Evolutionary conservation across 2,888 invertebrate species (phyloP), one percentile per base, ranked within the genome.

Genomic region (Clepsis dumicolana): DNA sequence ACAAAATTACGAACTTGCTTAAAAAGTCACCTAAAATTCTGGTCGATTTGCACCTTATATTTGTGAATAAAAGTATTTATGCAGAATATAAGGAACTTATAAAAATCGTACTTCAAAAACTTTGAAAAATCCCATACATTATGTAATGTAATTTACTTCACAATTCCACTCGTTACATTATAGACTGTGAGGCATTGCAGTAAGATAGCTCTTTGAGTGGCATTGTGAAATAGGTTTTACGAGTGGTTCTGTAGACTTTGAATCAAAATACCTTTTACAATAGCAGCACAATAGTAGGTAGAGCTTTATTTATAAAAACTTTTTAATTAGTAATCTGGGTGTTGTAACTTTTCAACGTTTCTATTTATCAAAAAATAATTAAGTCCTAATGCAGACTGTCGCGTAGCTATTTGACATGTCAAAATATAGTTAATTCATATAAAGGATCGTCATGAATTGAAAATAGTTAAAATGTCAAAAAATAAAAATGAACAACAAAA

Each of bases 161-260:
- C 68, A 68, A 64, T 64, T 29, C 18, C 68, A 68, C 68, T 59
- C 14, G 21, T 48, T 24, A 16, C 50, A 57, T 12, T 52, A 59
- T 29, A 3, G 29, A 57, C 52, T 59, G 32, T 57, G 35, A 68
- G 59, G 57, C 63, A 53, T 68, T 64, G 64, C 41, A 59, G 52
- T 64, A 68, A 29, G 41, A 61, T 56, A 63, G 41, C 14, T 32
- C 25, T 59, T 64, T 27, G 52, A 27, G 68, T 68, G 68, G 52
- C 53, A 53, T 68, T 68, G 68, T 68, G 68, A 64, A 68, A 68
- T 68, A 59, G 56, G 52, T 63, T 67, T 5, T 18, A 52, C 61
- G 56, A 50, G 67, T 63, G 56, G 56, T 63, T 67, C 38, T 67
- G 38, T 21, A 63, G 48, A 56, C 38, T 48, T 38, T 56, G 54